Base-by-base conservation (phyloP, 2,113 vertebrate species). In the Cacatua alba region DNA sequence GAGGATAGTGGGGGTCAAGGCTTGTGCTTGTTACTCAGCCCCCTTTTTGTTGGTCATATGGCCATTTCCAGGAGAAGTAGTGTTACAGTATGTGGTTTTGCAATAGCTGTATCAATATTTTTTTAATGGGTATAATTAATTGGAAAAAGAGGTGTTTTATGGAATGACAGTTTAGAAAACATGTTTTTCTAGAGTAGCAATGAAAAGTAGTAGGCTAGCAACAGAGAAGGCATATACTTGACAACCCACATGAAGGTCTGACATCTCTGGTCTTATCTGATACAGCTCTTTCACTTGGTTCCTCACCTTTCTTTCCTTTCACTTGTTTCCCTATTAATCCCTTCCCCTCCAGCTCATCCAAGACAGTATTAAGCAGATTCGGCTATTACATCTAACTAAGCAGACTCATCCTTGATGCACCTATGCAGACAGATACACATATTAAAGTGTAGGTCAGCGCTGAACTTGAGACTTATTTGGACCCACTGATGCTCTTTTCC, bases 21-120 rank as follows among this genome's bases (percentile, higher is more conserved):
- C 8, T 62, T 55, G 14, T 79, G 6, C 14, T 13, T 39, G 19
- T 69, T 77, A 28, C 33, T 68, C 52, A 80, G 15, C 3, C 9
- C 51, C 11, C 7, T 20, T 64, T 39, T 52, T 53, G 10, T 48
- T 37, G 12, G 11, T 3, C 3, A 5, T 77, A 29, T 0, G 0
- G 6, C 31, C 12, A 1, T 53, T 72, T 84, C 49, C 37, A 74
- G 44, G 49, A 57, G 21, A 3, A 48, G 31, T 2, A 17, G 23
- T 51, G 19, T 52, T 57, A 35, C 16, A n/a, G 13, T 8, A 43
- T 16, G 48, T 55, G 18, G 0, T 46, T 94, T 64, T 68, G 19
- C 43, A 46, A 6, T 33, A 78, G 14, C 8, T 49, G 10, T 43
- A 13, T 28, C 16, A 49, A 14, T 24, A 23, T 59, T 65, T 83